Percentiles rank a stretch among this genome's conserved stretches.
These are phyloP conservation scores for Indicator maculatus DNA, from an alignment of 2,113 vertebrate species.

Conservation along the genomic window DNA sequence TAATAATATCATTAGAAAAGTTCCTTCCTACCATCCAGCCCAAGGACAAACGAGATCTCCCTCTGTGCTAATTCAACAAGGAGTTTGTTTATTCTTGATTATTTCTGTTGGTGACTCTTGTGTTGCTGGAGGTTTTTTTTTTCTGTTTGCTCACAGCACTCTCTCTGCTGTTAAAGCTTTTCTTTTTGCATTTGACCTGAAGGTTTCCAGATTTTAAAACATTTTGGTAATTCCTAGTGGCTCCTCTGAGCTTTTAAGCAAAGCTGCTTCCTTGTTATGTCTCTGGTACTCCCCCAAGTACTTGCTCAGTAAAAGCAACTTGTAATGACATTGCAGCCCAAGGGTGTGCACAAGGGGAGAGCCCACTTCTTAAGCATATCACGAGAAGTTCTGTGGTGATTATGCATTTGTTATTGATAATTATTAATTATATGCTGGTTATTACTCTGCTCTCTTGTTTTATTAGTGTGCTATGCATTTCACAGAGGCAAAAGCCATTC, in stretches of 20 bases:
- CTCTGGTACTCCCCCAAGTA: neutral
- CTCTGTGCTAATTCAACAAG: conserved; percentile 27
- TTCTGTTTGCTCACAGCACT: conserved; percentile 18
- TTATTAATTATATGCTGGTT: conserved; percentile 39
- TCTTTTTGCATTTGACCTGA: neutral
- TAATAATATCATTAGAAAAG: neutral
- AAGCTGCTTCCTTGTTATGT: neutral
- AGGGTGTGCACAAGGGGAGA: neutral
- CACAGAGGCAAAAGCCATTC: neutral
- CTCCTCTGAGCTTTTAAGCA: neutral
- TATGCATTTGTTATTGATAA: conserved; percentile 24
- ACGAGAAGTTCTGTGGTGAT: conserved; percentile 10
- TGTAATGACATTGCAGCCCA: neutral
- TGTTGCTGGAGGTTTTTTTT: neutral
- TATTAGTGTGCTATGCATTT: neutral
- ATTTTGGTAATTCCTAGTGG: neutral
- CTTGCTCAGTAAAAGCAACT: neutral
- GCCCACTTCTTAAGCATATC: neutral
- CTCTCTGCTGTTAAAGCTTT: neutral
- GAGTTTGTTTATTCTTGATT: conserved; percentile 38
- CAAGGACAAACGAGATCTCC: conserved; percentile 18
- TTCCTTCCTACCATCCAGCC: neutral
- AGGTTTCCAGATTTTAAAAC: neutral
- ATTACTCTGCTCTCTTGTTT: neutral
- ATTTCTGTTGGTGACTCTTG: neutral